Evolutionary conservation across 2,888 invertebrate species (phyloP), one percentile per base, ranked within the genome.

Genomic region (Nomada flava): DNA sequence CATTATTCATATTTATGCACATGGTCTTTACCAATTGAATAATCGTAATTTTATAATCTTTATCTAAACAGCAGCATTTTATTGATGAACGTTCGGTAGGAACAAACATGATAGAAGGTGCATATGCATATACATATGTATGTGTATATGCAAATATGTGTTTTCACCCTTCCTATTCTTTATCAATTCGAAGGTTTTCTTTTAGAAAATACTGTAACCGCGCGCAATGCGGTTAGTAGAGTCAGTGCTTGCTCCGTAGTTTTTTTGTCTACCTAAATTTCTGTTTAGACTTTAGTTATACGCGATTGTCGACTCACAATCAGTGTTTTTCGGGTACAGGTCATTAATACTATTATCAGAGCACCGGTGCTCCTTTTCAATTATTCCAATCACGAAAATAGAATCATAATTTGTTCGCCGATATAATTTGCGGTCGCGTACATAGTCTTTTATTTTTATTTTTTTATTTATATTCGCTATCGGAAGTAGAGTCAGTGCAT

Each of bases 161-260:
- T 60, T 60, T n/a, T 18, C 36, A 20, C 29, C 20, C 2, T 65
- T 26, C 2, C 7, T 7, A 10, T 23, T 5, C 15, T 36, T 36
- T 26, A 29, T 15, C 36, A 2, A 7, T 7, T 18, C 5, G 15
- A 2, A n/a, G 13, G 5, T 5, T 59, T 29, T 26, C n/a, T 60
- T 60, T 20, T n/a, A 23, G n/a, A 7, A 20, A 42, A 13, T 26
- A 53, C 53, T 42, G 52, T 53, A 52, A 20, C 62, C 52, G 42
- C 52, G 23, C 7, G 71, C 53, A 53, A 55, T 26, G 63, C 71
- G 53, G 62, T n/a, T 36, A 4, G n/a, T 53, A 26, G 53, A 72
- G 7, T n/a, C 53, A n/a, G 44, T 23, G 53, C n/a, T 42, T 52
- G 5, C 29, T 36, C 42, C 23, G 62, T 53, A 62, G 44, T 26